phyloP scores from a whole-genome alignment of 1,140 invertebrate genomes.

The Cephus cinctus region DNA sequence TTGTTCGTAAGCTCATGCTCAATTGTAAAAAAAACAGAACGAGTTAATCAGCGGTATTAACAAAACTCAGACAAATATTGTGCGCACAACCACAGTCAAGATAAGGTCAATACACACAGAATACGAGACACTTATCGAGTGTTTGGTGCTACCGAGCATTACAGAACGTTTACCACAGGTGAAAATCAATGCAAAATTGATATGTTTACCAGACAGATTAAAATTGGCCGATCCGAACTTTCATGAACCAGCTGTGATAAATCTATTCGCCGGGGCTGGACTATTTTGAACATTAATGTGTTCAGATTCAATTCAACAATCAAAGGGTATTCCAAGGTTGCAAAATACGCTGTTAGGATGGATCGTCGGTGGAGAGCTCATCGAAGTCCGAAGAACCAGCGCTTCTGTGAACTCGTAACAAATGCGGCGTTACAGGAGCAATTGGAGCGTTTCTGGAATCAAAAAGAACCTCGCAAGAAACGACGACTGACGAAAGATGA shows the following conservation, averaged over 20 bases:
- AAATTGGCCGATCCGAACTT: conserved; percentile 31
- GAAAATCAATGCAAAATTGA: conserved; percentile 1
- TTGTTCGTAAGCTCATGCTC: conserved; percentile 11
- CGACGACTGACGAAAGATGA: conserved; percentile 15
- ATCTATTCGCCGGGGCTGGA: conserved; percentile 29
- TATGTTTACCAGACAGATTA: conserved; percentile 12
- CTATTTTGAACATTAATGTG: conserved; percentile 29
- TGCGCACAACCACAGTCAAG: conserved; percentile 5
- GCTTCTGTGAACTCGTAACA: conserved; percentile 4
- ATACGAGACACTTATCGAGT: conserved; percentile 7
- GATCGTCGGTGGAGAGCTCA: conserved; percentile 22
- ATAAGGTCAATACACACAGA: conserved; percentile 16
- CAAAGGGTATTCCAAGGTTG: conserved; percentile 19
- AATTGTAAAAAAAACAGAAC: background rate
- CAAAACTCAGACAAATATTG: conserved; percentile 7
- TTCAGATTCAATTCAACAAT: conserved; percentile 26
- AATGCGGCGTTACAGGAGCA: background rate
- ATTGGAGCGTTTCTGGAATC: conserved; percentile 26
- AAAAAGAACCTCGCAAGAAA: conserved; percentile 18
- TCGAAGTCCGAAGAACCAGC: conserved; percentile 6
- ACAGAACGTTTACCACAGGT: conserved; percentile 17
- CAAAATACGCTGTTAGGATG: conserved; percentile 38
- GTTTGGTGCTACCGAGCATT: conserved; percentile 18
- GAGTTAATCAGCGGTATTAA: conserved; percentile 12
- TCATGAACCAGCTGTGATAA: conserved; percentile 18